phyloP scores from a whole-genome alignment of 2,888 invertebrate genomes.

The Apocheima hispidaria region DNA sequence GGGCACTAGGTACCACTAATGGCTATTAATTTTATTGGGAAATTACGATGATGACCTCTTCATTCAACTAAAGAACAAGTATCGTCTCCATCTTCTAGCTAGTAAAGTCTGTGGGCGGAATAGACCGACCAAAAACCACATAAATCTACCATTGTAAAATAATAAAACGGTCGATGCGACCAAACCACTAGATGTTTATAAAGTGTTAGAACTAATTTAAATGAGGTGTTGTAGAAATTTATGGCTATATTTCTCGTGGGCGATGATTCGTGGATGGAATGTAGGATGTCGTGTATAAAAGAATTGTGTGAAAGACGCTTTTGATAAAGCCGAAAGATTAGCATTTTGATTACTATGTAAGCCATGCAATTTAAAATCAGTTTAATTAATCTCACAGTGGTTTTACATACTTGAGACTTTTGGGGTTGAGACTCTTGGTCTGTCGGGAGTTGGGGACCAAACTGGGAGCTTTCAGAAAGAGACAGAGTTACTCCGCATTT shows the following conservation, averaged over 20 bases:
- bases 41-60: no score
- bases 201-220: constrained; percentile 46
- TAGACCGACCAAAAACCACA: constrained; percentile 8
- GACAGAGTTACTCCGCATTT: no score
- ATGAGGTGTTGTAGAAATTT: constrained; percentile 39
- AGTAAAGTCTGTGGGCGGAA: not conserved
- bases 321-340: constrained; percentile 1
- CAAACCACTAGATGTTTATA: constrained; percentile 23
- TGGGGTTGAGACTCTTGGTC: no score
- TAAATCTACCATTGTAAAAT: constrained; percentile 11
- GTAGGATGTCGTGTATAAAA: constrained; percentile 9
- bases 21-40: no score
- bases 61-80: not conserved
- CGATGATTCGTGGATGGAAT: constrained; percentile 31
- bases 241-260: constrained; percentile 34
- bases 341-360: constrained; percentile 1
- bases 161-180: constrained; percentile 7
- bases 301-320: not conserved
- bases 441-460: no score
- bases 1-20: no score
- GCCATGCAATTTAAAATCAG: not conserved
- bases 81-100: not conserved
- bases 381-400: not conserved
- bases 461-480: no score
- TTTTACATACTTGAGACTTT: no score